A percentile compares a stretch with the other conserved stretches of the same genome.
These are phyloP conservation scores for Nasonovia ribisnigri DNA, from an alignment of 2,888 invertebrate genomes.

Conservation along the genomic window DNA sequence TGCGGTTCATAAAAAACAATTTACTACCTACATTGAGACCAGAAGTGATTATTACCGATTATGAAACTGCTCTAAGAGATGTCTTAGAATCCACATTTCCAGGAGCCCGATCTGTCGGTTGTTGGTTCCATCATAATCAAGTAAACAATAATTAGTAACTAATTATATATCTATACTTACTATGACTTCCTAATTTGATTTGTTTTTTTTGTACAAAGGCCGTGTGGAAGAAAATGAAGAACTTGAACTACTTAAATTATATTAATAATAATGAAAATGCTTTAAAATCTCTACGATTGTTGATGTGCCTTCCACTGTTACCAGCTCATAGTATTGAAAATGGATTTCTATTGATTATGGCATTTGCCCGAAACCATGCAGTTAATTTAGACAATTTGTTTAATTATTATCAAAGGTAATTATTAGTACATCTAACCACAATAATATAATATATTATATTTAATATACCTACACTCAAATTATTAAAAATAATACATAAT, in stretches of 20 bases:
- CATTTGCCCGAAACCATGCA: no score
- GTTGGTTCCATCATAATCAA: background rate
- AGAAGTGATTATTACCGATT: background rate
- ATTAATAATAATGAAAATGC: background rate
- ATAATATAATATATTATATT: no score
- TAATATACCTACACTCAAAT: no score
- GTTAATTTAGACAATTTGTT: no score
- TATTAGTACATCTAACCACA: no score
- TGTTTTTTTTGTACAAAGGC: background rate
- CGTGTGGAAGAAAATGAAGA: background rate
- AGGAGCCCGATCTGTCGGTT: background rate
- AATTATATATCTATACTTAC: background rate
- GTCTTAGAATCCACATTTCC: background rate
- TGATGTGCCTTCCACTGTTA: background rate
- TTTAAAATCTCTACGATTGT: background rate
- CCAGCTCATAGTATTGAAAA: background rate
- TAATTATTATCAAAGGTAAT: no score
- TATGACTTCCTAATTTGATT: no score
- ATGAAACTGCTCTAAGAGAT: background rate
- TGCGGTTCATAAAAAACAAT: background rate
- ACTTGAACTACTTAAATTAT: background rate
- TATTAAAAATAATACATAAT: no score
- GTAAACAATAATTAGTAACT: background rate
- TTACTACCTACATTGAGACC: background rate
- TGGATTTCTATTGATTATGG: no score